Base-by-base conservation (phyloP, 2,888 invertebrate species). In the Stenurella melanura region DNA sequence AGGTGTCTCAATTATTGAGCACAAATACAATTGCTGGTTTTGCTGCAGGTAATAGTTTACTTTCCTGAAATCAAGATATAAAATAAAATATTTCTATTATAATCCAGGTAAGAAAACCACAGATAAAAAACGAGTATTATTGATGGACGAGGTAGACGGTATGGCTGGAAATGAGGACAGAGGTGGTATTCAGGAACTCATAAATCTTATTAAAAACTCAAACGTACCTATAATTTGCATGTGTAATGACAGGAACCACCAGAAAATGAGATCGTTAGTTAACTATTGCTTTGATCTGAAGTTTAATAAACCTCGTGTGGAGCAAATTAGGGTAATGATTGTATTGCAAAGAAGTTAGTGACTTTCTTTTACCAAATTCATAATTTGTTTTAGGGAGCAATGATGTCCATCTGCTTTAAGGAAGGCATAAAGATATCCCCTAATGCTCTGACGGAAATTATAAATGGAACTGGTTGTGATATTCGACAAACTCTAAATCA, bases 71-170 rank as follows among this genome's bases (percentile, higher is more conserved):
- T 34, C 7, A 34, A 34, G 0, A 34, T 34, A 7, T 34, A 9
- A 26, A 26, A 34, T 9, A 17, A 15, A 54, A 12, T 69, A 57
- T 58, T 19, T 57, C 18, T 12, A 1, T 18, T 18, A 54, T 77
- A 75, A 76, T 82, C 63, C 74, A 89, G 89, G 87, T 78, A 84
- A 87, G 26, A 81, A 82, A 11, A 86, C 85, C 1, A 85, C 87
- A 2, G 92, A 93, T 0, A 93, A 93, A 82, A 96, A 96, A 85
- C 97, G 97, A 87, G 97, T 97, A 15, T 90, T 99, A 9, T 92
- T 99, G n/a, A 99, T 99, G 99, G 99, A 99, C 87, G 99, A 99
- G 92, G 99, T 99, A 0, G 99, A 99, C 87, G 99, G 99, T 10
- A 99, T 99, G 98, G 97, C 98, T 0, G 99, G 99, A 3, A 99